Evolutionary conservation across 2,113 vertebrate genomes (phyloP).

Genomic region (Cryptomyrus ogoouensis): DNA sequence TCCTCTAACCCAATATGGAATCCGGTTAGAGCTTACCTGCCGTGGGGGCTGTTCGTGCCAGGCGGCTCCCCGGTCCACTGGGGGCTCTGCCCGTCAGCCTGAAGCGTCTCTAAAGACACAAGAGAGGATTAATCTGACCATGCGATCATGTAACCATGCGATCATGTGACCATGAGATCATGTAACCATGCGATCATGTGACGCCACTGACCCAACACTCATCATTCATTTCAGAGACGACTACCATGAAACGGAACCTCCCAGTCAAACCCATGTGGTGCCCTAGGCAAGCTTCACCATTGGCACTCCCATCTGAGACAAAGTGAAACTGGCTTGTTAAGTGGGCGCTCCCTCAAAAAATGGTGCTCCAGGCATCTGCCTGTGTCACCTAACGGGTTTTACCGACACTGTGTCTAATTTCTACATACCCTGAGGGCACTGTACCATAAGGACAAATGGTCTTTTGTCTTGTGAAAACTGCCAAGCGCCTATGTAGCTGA

Average conservation of each 20-base stretch:
- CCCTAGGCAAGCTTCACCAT: not conserved
- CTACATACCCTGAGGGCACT: not conserved
- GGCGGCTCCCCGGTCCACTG: constrained; percentile 42
- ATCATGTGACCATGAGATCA: not conserved
- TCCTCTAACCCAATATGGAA: not conserved
- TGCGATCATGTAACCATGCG: not conserved
- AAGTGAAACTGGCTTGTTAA: not conserved
- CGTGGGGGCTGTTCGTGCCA: constrained; percentile 28
- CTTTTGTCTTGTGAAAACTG: not conserved
- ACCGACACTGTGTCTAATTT: not conserved
- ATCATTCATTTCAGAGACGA: not conserved
- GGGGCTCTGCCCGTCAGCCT: constrained; percentile 49
- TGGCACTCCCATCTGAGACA: not conserved
- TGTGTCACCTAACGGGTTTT: not conserved
- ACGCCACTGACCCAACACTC: not conserved
- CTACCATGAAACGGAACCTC: not conserved
- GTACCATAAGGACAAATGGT: not conserved
- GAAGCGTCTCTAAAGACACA: constrained; percentile 53
- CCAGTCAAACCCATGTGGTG: not conserved
- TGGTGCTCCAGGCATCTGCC: not conserved
- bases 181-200: not conserved
- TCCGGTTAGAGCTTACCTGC: constrained; percentile 30
- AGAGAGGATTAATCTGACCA: not conserved
- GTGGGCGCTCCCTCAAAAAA: not conserved
- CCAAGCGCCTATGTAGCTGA: not conserved